phyloP scores from a whole-genome alignment of 2,797 vertebrate species.

The Glyptemys insculpta region DNA sequence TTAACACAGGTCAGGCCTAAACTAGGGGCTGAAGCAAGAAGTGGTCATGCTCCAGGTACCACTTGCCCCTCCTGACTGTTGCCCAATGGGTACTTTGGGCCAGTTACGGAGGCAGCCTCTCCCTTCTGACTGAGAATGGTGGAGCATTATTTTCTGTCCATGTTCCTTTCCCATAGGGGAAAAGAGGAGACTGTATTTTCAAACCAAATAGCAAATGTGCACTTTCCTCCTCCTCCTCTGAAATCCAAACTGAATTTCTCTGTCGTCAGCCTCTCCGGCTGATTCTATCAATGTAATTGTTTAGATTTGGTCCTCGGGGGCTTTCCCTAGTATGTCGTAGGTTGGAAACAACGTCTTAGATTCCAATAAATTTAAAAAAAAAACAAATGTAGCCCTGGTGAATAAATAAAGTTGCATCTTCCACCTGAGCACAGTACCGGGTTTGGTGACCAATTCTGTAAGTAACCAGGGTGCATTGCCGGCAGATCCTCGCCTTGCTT shows the following conservation, averaged over 20 bases:
- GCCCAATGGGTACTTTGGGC: neutral
- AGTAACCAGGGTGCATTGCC: neutral
- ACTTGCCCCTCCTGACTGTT: neutral
- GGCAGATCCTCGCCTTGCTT: neutral
- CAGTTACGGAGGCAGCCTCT: neutral
- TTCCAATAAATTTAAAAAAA: constrained; percentile 30
- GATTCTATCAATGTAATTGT: accelerated
- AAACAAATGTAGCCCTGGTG: constrained; percentile 32
- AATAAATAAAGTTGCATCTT: constrained; percentile 61
- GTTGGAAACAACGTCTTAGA: neutral
- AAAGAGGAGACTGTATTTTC: neutral
- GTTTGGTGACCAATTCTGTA: neutral
- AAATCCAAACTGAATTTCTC: neutral
- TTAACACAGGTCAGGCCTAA: neutral
- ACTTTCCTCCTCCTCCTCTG: neutral
- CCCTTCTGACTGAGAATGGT: neutral
- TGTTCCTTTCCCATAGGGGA: neutral
- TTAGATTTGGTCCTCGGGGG: accelerated
- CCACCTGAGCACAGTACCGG: neutral
- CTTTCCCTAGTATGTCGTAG: neutral
- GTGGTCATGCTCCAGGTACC: neutral
- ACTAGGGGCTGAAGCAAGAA: neutral
- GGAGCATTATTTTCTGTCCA: neutral
- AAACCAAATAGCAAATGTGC: neutral
- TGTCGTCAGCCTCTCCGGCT: accelerated